Evolutionary conservation across 1,140 invertebrate species (phyloP), one percentile per base, ranked within the genome.

Genomic region (Heliothis virescens): DNA sequence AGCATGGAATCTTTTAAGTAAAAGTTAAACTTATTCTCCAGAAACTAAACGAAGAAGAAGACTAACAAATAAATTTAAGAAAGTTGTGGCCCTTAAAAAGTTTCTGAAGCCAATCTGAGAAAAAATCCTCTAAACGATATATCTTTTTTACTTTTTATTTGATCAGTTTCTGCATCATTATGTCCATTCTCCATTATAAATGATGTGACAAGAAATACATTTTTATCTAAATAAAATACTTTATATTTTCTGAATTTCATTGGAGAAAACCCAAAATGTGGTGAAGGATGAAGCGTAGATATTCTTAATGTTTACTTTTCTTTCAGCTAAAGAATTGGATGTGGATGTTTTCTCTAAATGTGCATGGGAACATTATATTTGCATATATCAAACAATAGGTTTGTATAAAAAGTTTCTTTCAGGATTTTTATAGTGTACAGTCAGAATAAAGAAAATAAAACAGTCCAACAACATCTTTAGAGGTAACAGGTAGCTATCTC

Each of bases 321-420:
- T 86, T 87, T 71, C 78, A 90, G 88, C 78, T 9, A 0, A 79
- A 12, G 69, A 86, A 18, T 57, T 88, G 9, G 76, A 78, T 0
- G 72, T 83, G 0, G 80, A 86, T 50, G 80, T 86, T 0, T 87
- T 80, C 59, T 57, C 81, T 5, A 16, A 65, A 0, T 92, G 91
- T 34, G 82, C 85, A 1, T 92, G 91, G 91, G 85, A 86, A 5
- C 48, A 82, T 65, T 79, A 86, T 0, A 73, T 71, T 7, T 92
- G 90, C 79, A 82, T 90, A 9, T 82, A 88, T 48, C 73, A 85
- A 76, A 82, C 79, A n/a, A 79, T 89, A n/a, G 83, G 90, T 92
- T 81, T 75, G 82, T 79, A 34, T 7, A 34, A 3, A 2, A 34
- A 3, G n/a, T n/a, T n/a, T 34, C 3, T 34, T 34, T 34, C 34